Evolutionary conservation across 2,113 vertebrate genomes (phyloP).

Genomic region (Laticauda laticaudata): DNA sequence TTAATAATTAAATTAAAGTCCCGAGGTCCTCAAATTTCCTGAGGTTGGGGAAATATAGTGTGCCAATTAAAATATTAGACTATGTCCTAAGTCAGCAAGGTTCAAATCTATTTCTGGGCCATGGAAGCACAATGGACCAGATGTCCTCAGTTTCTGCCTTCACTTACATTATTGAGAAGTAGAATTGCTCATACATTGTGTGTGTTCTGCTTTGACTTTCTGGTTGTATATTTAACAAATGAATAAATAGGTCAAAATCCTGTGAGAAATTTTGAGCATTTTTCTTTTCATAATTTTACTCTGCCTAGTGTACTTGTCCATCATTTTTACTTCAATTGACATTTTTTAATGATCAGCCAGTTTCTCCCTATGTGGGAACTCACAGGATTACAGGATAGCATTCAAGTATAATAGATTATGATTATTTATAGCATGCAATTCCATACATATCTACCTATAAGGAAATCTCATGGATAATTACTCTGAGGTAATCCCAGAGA

Average conservation of each 20-base stretch:
- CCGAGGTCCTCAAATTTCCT: background rate
- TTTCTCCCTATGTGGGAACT: background rate
- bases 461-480: background rate
- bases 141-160: background rate
- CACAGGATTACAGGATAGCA: background rate
- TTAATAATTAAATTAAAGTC: background rate
- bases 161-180: background rate
- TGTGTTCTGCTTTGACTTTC: background rate
- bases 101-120: background rate
- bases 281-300: background rate
- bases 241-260: background rate
- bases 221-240: background rate
- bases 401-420: background rate
- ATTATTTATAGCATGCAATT: background rate
- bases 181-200: background rate
- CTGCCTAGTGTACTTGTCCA: background rate
- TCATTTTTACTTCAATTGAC: background rate
- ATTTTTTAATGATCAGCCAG: background rate
- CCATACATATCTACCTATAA: background rate
- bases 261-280: background rate
- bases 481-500: background rate
- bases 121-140: background rate
- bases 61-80: background rate
- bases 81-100: background rate
- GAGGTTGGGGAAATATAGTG: background rate